A percentile compares a stretch with the other conserved stretches of the same genome.
These are phyloP conservation scores for Gavialis gangeticus DNA, from an alignment of 2,113 vertebrate genomes.

Conservation along the genomic window DNA sequence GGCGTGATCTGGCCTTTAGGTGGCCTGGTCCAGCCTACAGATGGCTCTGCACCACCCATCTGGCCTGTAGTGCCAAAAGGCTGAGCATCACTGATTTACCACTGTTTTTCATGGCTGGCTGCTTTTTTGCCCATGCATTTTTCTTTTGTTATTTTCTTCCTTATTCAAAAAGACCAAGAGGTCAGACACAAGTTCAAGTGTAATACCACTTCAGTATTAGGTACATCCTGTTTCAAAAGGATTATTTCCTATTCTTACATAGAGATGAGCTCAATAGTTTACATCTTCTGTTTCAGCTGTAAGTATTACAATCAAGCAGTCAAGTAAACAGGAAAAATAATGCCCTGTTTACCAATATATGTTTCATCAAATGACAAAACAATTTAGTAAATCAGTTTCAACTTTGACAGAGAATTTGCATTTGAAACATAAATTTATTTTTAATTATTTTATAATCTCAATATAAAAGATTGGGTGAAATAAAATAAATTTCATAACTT, in stretches of 20 bases:
- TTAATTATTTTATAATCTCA: neutral
- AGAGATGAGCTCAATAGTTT: neutral
- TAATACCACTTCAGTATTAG: neutral
- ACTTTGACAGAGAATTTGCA: neutral
- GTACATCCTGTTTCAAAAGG: neutral
- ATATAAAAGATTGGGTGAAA: neutral
- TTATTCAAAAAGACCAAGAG: neutral
- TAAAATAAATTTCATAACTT: neutral
- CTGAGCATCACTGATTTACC: neutral
- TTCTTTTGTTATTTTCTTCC: neutral
- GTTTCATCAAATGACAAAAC: neutral
- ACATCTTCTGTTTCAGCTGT: neutral
- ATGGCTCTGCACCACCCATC: too few relatives aligned
- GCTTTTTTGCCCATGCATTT: slow-evolving; percentile 1
- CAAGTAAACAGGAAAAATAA: neutral
- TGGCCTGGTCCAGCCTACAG: too few relatives aligned
- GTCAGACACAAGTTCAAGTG: neutral
- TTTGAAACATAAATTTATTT: neutral
- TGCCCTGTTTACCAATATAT: neutral
- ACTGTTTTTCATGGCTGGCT: neutral
- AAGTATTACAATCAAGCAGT: neutral
- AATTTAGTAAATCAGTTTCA: neutral
- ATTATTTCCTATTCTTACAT: neutral
- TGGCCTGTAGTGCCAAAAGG: neutral
- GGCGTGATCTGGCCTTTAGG: too few relatives aligned